Evolutionary conservation across 2,888 invertebrate genomes (phyloP).

Genomic region (Apamea epomidion): DNA sequence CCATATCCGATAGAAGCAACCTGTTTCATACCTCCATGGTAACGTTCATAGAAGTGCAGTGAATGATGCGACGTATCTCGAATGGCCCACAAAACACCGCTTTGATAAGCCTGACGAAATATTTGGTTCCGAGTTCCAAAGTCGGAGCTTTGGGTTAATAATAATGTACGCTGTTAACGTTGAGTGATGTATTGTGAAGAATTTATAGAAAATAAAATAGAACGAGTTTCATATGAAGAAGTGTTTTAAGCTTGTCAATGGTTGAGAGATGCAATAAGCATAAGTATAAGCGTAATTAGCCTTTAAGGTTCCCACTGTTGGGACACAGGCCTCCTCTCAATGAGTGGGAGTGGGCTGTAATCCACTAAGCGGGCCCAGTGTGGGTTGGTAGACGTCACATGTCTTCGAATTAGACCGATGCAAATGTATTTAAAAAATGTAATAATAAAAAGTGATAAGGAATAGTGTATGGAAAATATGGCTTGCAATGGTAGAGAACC

Average conservation of each 20-base stretch:
- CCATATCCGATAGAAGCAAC: conserved; percentile 38
- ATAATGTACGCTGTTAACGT: conserved; percentile 46
- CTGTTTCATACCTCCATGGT: conserved; percentile 60
- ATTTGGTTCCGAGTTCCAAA: conserved; percentile 62
- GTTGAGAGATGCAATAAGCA: neutral
- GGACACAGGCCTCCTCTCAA: neutral
- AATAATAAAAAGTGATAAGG: neutral
- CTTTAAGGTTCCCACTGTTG: neutral
- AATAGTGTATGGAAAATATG: neutral
- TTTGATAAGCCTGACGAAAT: conserved; percentile 73
- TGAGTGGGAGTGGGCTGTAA: neutral
- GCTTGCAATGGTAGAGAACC: neutral
- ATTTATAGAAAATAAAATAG: neutral
- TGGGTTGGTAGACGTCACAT: neutral
- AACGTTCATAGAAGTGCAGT: conserved; percentile 70
- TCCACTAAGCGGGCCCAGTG: neutral
- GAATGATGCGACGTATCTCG: conserved; percentile 76
- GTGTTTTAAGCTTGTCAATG: neutral
- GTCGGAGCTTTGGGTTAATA: conserved; percentile 26
- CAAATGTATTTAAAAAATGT: neutral
- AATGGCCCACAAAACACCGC: conserved; percentile 73
- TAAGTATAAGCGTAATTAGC: too few species aligned
- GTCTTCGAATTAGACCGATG: neutral
- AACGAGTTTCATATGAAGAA: neutral
- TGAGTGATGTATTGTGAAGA: conserved; percentile 1